Percentiles rank a stretch among this genome's conserved stretches.
Evolutionary conservation across 92 coral and sea anemone genomes (phyloP).

Genomic region (Ricordea florida): DNA sequence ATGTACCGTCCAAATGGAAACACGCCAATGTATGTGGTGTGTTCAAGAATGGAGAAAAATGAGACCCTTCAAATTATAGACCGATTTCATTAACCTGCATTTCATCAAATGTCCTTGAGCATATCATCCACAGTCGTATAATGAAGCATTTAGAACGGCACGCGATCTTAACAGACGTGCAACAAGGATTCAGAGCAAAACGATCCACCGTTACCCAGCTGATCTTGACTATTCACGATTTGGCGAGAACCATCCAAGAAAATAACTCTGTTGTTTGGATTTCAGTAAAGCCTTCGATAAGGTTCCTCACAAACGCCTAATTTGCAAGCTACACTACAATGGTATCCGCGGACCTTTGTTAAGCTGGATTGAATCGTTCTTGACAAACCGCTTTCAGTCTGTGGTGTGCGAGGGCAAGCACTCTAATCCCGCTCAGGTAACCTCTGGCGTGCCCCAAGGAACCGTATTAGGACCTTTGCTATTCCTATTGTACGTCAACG

Average conservation of each 20-base stretch:
- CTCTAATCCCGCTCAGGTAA: constrained; percentile 24
- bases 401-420: constrained; percentile 36
- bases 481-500: no score
- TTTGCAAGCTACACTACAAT: constrained; percentile 1
- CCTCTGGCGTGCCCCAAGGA: constrained; percentile 50
- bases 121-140: constrained; percentile 54
- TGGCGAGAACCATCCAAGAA: constrained; percentile 20
- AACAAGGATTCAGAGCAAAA: constrained; percentile 68
- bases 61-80: constrained; percentile 51
- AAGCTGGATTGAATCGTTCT: constrained; percentile 40
- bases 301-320: constrained; percentile 2
- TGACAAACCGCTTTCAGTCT: constrained; percentile 20
- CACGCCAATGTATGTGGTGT: constrained; percentile 56
- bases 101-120: constrained; percentile 44
- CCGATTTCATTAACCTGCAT: constrained; percentile 61
- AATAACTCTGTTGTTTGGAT: constrained; percentile 39
- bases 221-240: constrained; percentile 23
- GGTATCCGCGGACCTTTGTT: constrained; percentile 15
- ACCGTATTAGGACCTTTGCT: constrained; percentile 24
- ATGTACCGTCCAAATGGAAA: constrained; percentile 55
- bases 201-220: constrained; percentile 51
- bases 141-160: constrained; percentile 56
- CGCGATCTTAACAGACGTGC: constrained; percentile 47
- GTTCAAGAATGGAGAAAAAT: constrained; percentile 32
- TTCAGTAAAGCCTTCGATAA: constrained; percentile 26